A percentile compares a stretch with the other conserved stretches of the same genome.
Evolutionary conservation across 2,888 invertebrate species (phyloP).

Genomic region (Melieria picta): DNA sequence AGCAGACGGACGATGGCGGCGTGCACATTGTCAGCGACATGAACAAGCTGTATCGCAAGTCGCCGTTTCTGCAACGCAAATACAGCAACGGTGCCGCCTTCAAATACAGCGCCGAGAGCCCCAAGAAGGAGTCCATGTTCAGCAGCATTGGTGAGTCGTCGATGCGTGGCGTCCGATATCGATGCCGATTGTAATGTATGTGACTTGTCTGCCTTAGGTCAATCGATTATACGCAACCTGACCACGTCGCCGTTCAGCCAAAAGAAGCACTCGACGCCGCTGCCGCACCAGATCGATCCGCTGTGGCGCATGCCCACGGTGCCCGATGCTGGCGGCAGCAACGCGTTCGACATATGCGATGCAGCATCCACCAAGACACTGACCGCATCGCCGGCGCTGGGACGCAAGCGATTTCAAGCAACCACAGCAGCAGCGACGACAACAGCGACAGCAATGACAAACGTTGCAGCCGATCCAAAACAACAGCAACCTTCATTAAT

Average conservation of each 20-base stretch:
- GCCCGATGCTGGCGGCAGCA: slow-evolving; percentile 29
- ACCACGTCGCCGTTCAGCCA: slow-evolving; percentile 65
- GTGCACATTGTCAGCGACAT: slow-evolving; percentile 53
- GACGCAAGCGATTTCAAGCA: slow-evolving; percentile 53
- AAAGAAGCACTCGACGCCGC: slow-evolving; percentile 55
- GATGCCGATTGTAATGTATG: neutral
- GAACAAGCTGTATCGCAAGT: slow-evolving; percentile 62
- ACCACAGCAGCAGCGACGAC: slow-evolving; percentile 35
- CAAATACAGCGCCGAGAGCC: slow-evolving; percentile 52
- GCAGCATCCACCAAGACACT: slow-evolving; percentile 38
- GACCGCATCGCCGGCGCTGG: slow-evolving; percentile 41
- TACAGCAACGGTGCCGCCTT: slow-evolving; percentile 50
- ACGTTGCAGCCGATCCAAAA: slow-evolving; percentile 35
- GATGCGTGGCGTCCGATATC: neutral
- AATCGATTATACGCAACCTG: slow-evolving; percentile 63
- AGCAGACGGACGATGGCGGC: slow-evolving; percentile 37
- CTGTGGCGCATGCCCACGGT: slow-evolving; percentile 47
- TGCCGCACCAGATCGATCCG: slow-evolving; percentile 48
- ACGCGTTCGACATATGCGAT: slow-evolving; percentile 19
- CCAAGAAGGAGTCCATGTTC: slow-evolving; percentile 63
- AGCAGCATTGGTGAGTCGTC: slow-evolving; percentile 59
- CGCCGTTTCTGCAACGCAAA: slow-evolving; percentile 65
- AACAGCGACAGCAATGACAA: slow-evolving; percentile 39
- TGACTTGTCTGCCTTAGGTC: slow-evolving; percentile 50
- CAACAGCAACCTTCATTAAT: slow-evolving; percentile 44